phyloP scores from a whole-genome alignment of 2,797 vertebrate species.

The Chrysocyon brachyurus region DNA sequence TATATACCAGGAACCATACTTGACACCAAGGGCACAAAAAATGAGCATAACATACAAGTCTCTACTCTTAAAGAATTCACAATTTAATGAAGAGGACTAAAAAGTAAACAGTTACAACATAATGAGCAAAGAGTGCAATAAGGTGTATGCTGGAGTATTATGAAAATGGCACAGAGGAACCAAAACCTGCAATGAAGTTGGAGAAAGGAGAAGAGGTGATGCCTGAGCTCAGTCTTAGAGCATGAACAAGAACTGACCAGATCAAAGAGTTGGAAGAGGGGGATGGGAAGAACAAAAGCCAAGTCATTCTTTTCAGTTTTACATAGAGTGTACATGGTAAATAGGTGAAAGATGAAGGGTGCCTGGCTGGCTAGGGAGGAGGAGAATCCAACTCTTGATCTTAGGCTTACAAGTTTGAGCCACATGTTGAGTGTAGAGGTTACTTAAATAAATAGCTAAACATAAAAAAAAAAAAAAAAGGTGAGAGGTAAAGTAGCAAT shows the following conservation, averaged over 20 bases:
- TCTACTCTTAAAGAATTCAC: slow-evolving; percentile 1
- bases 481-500: not conserved
- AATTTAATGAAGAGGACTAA: slow-evolving; percentile 13
- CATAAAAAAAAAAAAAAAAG: not conserved
- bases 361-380: not conserved
- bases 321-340: not conserved
- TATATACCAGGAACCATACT: not conserved
- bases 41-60: slow-evolving; percentile 19
- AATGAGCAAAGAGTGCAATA: not conserved
- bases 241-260: not conserved
- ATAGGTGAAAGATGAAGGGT: not conserved
- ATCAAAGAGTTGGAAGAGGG: not conserved
- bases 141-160: not conserved
- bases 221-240: not conserved
- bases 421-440: not conserved
- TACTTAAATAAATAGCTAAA: not conserved
- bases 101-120: slow-evolving; percentile 32
- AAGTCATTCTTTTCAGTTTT: not conserved
- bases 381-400: not conserved
- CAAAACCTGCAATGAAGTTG: slow-evolving; percentile 14
- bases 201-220: not conserved
- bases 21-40: slow-evolving; percentile 40
- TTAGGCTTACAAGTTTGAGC: not conserved
- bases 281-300: not conserved
- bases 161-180: not conserved